Conservation (phyloP, 2,797 vertebrate species). For the Myotis planiceps region DNA sequence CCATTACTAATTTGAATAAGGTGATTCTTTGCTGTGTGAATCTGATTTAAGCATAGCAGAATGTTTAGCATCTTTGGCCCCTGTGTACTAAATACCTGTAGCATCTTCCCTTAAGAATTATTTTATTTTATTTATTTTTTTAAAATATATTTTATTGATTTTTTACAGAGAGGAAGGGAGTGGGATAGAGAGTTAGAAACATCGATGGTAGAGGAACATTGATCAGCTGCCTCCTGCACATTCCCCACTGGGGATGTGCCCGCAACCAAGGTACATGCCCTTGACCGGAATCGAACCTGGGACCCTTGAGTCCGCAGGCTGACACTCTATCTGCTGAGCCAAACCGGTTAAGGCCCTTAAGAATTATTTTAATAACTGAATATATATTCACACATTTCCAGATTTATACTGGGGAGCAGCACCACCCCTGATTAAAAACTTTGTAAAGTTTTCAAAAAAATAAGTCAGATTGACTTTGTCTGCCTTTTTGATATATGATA, state of each 20-base stretch:
- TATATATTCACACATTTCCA: neutral
- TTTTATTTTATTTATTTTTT: too few relatives aligned
- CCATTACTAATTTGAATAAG: neutral
- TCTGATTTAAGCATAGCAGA: neutral
- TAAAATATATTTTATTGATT: too few relatives aligned
- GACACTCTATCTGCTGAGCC: too few relatives aligned
- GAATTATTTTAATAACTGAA: neutral
- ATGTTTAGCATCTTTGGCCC: neutral
- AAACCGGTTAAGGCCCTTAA: too few relatives aligned
- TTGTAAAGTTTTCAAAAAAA: neutral
- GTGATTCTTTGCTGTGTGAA: neutral
- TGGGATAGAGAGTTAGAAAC: too few relatives aligned
- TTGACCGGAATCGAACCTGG: too few relatives aligned
- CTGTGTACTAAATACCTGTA: neutral
- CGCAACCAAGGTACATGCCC: too few relatives aligned
- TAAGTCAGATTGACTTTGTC: constrained; percentile 40
- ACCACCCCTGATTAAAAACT: neutral
- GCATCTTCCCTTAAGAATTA: neutral
- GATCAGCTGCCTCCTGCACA: too few relatives aligned
- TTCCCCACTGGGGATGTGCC: too few relatives aligned
- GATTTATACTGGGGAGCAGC: neutral
- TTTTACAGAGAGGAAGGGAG: too few relatives aligned
- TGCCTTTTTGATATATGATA: neutral
- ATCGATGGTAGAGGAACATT: too few relatives aligned
- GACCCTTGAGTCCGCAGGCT: too few relatives aligned